These are phyloP conservation scores for Kryptolebias ocellatus DNA, from an alignment of 2,797 vertebrate species.

Conservation along the genomic window DNA sequence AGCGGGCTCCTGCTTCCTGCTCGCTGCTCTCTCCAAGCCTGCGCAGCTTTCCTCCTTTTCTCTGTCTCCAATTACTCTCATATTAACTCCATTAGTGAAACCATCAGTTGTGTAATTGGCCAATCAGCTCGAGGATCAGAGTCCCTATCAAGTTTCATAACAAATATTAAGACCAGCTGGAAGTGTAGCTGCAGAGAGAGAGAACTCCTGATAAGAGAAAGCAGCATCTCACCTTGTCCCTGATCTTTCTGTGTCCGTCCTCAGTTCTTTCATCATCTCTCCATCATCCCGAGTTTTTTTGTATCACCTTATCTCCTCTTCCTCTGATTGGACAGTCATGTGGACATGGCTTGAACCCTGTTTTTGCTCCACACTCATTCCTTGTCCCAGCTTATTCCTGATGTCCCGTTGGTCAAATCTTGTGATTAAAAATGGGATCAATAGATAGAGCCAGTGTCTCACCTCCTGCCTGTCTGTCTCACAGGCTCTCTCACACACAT, in stretches of 20 bases:
- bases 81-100: constrained; percentile 67
- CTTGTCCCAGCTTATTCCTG: constrained; percentile 4
- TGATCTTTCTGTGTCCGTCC: background rate
- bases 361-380: constrained; percentile 7
- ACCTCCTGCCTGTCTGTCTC: constrained; percentile 8
- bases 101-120: constrained; percentile 61
- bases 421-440: constrained; percentile 37
- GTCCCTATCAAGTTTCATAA: constrained; percentile 62
- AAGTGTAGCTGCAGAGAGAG: constrained; percentile 21
- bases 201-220: constrained; percentile 4
- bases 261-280: constrained; percentile 17
- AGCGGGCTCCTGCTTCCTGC: constrained; percentile 12
- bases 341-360: background rate
- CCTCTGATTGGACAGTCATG: constrained; percentile 16
- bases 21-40: constrained; percentile 7
- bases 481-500: constrained; percentile 18
- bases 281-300: constrained; percentile 18
- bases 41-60: constrained; percentile 25
- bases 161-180: constrained; percentile 52
- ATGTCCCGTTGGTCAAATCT: constrained; percentile 23
- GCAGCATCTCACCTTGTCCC: background rate
- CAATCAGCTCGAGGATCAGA: constrained; percentile 53
- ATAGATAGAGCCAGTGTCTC: constrained; percentile 19
- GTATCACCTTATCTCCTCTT: constrained; percentile 27
- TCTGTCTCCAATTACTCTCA: constrained; percentile 51